Evolutionary conservation across 2,797 vertebrate genomes (phyloP), one percentile per base, ranked within the genome.

Genomic region (Rhynchotus rufescens): DNA sequence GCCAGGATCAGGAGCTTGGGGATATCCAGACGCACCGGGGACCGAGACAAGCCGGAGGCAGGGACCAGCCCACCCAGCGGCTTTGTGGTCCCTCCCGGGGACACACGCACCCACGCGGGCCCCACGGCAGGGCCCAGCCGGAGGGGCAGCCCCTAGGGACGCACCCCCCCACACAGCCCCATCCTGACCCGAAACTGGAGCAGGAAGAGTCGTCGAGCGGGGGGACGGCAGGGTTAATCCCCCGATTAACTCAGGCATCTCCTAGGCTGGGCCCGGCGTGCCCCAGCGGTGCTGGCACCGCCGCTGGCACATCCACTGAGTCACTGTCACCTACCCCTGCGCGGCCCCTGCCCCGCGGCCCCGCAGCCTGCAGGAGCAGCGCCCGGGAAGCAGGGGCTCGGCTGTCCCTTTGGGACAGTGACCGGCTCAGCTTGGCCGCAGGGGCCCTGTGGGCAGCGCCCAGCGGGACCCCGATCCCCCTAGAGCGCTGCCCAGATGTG

Each of bases 1-100:
- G 83, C 79, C 2, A 7, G 90, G 94, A 96, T 97, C 95, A 97
- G 88, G 80, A 73, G 89, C 80, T 95, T 79, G 89, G 66, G 78
- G 49, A 69, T 95, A 96, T 94, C 38, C 91, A 92, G 95, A 92
- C 6, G 81, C 52, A 71, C 86, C 91, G 82, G 32, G 51, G 86
- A 94, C 67, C 1, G 7, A 61, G 68, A 8, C 66, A 64, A 94
- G 78, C 7, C 10, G 87, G 28, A 89, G 44, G 61, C 52, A 84
- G 65, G 2, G 1, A 52, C 71, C 3, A 15, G 86, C 85, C 91
- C 91, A 89, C 90, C 92, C 4, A 1, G 71, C 1, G 2, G 64
- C 57, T 84, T 88, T 77, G 44, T 61, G 62, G 80, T 78, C 83
- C 82, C 90, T 90, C 69, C 79, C 79, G 68, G 57, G 54, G 6